A percentile compares a stretch with the other conserved stretches of the same genome.
Conservation (phyloP, 2,888 invertebrate species). For the Machimus rusticus region DNA sequence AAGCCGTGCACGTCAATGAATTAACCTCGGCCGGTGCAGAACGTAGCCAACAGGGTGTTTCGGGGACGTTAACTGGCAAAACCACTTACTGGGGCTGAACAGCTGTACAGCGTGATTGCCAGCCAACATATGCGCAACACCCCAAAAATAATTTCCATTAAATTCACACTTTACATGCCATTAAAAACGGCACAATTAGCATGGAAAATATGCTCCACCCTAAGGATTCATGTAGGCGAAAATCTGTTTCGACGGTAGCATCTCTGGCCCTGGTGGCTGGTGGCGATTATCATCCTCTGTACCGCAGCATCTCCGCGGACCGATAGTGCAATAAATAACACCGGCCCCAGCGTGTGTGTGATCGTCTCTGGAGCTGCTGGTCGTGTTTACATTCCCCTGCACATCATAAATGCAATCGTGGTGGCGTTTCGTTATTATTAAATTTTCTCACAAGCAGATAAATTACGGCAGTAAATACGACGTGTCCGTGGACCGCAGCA, state of each 20-base stretch:
- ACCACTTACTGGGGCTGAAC: conserved; percentile 19
- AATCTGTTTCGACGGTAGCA: neutral
- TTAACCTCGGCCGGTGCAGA: neutral
- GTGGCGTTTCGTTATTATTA: neutral
- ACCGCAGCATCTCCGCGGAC: neutral
- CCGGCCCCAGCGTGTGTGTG: neutral
- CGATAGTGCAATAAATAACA: conserved; percentile 11
- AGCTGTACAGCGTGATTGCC: neutral
- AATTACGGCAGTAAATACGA: neutral
- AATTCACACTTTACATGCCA: conserved; percentile 32
- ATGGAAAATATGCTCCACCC: conserved; percentile 20
- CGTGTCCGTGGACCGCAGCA: neutral
- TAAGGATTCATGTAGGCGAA: conserved; percentile 13
- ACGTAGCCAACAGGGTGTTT: neutral
- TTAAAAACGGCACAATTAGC: conserved; percentile 29
- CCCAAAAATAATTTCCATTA: conserved; percentile 30
- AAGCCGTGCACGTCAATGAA: neutral
- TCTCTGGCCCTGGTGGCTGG: neutral
- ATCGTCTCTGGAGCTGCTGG: neutral
- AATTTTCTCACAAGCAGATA: conserved; percentile 7
- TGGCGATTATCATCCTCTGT: neutral
- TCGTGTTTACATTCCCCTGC: neutral
- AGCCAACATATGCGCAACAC: neutral
- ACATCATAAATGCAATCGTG: neutral
- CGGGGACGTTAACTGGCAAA: neutral